Base-by-base conservation (phyloP, 2,888 invertebrate species). In the Noctua janthina region DNA sequence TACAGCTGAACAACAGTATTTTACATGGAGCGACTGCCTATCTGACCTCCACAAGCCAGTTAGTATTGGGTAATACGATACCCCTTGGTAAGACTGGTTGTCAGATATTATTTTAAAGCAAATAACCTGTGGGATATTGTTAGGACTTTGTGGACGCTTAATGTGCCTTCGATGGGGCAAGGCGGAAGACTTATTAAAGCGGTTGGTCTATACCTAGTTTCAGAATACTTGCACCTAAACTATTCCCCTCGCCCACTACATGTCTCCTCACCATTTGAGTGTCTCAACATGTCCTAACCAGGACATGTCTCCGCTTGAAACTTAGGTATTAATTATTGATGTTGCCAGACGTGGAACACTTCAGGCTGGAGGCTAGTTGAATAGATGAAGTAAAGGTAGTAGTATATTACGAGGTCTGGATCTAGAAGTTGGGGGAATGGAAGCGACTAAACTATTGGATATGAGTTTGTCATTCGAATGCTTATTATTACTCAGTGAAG, bases 341-440 rank as follows among this genome's bases (percentile, higher is more conserved):
- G 74, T 43, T 46, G 29, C 69, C 46, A 82, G 82, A 79, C 80
- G 73, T 56, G 68, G 66, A 15, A 35, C 69, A 49, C 54, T 81
- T 70, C 11, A 69, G 29, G 39, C 66, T 35, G 39, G 54, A 69
- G 74, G 64, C 51, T 72, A 64, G 67, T 64, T 49, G 76, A 88
- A 79, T 77, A 88, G 87, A 87, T 89, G 87, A 89, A 87, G 86
- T 90, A 89, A 86, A 83, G 82, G 84, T 29, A 29, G 29, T 29
- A 78, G 78, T 71, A 78, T 83, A 83, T 87, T 88, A 10, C 10
- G 83, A 80, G 69, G 69, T 70, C 46, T 76, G 35, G 13, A 67
- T n/a, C 0, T 56, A 46, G 87, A 87, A 51, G 7, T 73, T 62
- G 17, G 10, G 13, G 15, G 2, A 56, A 86, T 84, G 39, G 88